Evolutionary conservation across 2,113 vertebrate genomes (phyloP).

Genomic region (Equus quagga): DNA sequence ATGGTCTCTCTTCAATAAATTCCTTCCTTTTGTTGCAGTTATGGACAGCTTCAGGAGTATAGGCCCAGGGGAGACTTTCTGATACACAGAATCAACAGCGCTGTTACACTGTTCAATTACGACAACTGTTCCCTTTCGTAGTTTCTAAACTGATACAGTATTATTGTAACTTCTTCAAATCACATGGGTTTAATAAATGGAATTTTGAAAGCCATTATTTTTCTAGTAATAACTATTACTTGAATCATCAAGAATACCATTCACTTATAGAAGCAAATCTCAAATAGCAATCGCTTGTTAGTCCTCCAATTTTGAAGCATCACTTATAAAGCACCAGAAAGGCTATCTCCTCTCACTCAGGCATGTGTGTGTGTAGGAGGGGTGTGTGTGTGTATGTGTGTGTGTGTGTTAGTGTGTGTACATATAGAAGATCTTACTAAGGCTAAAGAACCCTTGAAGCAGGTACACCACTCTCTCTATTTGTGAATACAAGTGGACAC

Average conservation of each 20-base stretch:
- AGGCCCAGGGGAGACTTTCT: neutral
- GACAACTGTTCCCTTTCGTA: neutral
- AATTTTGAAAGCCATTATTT: constrained; percentile 7
- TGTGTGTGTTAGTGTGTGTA: no score
- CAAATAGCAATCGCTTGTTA: neutral
- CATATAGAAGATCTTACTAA: neutral
- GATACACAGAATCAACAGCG: neutral
- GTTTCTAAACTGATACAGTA: constrained; percentile 27
- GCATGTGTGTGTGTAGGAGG: neutral
- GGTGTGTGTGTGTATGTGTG: neutral
- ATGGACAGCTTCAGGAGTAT: neutral
- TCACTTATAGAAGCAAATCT: constrained; percentile 8
- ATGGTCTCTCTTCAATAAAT: constrained; percentile 43
- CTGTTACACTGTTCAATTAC: neutral
- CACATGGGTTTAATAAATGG: neutral
- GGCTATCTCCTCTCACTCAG: neutral
- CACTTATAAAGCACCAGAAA: neutral
- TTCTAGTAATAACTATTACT: constrained; percentile 13
- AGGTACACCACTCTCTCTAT: neutral
- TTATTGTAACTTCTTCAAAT: constrained; percentile 12
- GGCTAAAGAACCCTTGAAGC: neutral
- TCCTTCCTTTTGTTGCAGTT: constrained; percentile 28
- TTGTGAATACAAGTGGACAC: neutral
- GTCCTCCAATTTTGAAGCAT: neutral
- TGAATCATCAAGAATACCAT: neutral